Evolutionary conservation across 2,797 vertebrate species (phyloP), one percentile per base, ranked within the genome.

Genomic region (Poeciliopsis gracilis): DNA sequence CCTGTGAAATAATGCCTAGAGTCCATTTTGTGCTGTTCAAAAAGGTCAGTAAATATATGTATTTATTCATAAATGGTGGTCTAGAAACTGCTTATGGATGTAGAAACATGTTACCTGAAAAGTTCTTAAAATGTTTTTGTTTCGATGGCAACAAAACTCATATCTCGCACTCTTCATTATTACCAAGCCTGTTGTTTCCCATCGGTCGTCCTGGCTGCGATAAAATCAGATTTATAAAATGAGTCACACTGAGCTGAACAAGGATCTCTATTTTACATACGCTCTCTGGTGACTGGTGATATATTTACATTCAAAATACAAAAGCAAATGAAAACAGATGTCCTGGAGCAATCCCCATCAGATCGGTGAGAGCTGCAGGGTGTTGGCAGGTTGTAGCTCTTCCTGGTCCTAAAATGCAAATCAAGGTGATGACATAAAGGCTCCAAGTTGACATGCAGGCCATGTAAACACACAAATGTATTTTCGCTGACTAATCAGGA

Each of bases 361-460:
- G 49, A 81, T 8, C 33, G 51, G 15, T 41, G 72, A 75, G 72
- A 25, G 55, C 71, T 75, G 36, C 71, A 33, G 87, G 49, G 72
- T 78, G 84, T 72, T 84, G 80, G 30, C 59, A 61, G 33, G 59
- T 33, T 16, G 30, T 3, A 8, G 66, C 61, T 28, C 84, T 83
- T 90, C 86, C 84, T 91, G 30, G 84, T 92, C 82, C 74, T 82
- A 87, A 69, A 86, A 89, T 93, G 89, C 90, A 92, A 93, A 94
- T 93, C 45, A 86, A 75, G 83, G 3, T 10, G 38, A 77, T 75
- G 72, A 36, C 49, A 86, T 79, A 82, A 88, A 89, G 82, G 80
- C 15, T 70, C 66, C 55, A 73, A 43, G 74, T 83, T 86, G 70
- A 77, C 78, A 6, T 46, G 25, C 28, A 33, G 30, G 5, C 15